A percentile compares a stretch with the other conserved stretches of the same genome.
phyloP scores from a whole-genome alignment of 2,113 vertebrate genomes.

The Upupa epops region DNA sequence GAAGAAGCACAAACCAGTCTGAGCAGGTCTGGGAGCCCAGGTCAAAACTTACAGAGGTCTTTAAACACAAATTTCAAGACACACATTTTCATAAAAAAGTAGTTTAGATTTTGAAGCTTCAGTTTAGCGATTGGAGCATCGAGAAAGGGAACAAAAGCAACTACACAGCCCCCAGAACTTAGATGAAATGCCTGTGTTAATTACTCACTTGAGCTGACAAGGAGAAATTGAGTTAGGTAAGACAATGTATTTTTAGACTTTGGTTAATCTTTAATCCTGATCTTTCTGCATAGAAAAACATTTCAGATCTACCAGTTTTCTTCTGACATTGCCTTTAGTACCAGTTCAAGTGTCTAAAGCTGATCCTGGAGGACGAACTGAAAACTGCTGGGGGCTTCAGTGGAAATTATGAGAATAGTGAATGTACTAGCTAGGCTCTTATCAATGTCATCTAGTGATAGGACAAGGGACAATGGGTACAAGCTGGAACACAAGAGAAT shows the following conservation, averaged over 20 bases:
- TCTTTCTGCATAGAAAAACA: slow-evolving; percentile 35
- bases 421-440: no score
- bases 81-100: background rate
- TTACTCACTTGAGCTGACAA: background rate
- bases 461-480: no score
- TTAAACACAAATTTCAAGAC: background rate
- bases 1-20: background rate
- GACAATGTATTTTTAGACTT: slow-evolving; percentile 34
- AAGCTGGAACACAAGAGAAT: no score
- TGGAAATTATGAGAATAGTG: background rate
- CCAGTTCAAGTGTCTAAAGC: background rate
- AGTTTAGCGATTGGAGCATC: background rate
- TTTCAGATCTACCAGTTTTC: background rate
- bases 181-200: background rate
- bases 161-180: background rate
- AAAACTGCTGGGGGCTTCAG: background rate
- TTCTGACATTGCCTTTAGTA: background rate
- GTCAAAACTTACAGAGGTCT: background rate
- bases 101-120: background rate
- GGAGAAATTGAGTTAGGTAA: slow-evolving; percentile 22
- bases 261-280: slow-evolving; percentile 47
- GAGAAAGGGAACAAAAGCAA: background rate
- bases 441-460: no score
- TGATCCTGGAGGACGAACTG: background rate
- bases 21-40: background rate